Evolutionary conservation across 2,797 vertebrate species (phyloP), one percentile per base, ranked within the genome.

Genomic region (Lepus townsendii): DNA sequence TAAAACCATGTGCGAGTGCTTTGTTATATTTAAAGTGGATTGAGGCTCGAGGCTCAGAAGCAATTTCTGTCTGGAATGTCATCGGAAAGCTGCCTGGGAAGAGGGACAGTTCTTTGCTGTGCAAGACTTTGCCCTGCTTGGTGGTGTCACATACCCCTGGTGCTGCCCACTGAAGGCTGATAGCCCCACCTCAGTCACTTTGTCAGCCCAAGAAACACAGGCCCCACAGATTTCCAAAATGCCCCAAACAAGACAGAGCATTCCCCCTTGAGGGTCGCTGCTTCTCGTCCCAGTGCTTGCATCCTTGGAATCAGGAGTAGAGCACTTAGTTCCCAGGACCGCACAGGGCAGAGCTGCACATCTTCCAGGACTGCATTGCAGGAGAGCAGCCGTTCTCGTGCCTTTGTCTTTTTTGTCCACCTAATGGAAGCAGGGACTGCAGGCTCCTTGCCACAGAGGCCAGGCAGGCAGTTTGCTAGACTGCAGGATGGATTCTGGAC

Each of bases 1-100:
- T 93, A 95, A 89, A 95, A 94, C 71, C 22, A 75, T 83, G 54
- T 47, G 88, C 85, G 80, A 91, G 47, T 72, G 78, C 77, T 83
- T 89, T 57, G 63, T 60, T 93, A 30, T 90, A 75, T 93, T 94
- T 92, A 71, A 93, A 88, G 88, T 73, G 92, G 57, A 84, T 27
- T 72, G 82, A 26, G 35, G n/a, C 66, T 91, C 75, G 93, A 88
- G 94, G 16, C n/a, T 72, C 38, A 50, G 66, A 92, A 62, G 63
- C 90, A 88, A 62, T 69, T 95, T 95, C 90, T 83, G 13, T 60
- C 16, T 89, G 85, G 83, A 86, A 38, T 65, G 35, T 76, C 50
- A 32, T 93, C 94, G 93, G 78, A 76, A 92, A 85, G 52, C 84
- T 91, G 73, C 94, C 4, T 83, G 71, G 47, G 62, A 85, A 65